Base-by-base conservation (phyloP, 2,797 vertebrate species). In the Myiotriccus ornatus region DNA sequence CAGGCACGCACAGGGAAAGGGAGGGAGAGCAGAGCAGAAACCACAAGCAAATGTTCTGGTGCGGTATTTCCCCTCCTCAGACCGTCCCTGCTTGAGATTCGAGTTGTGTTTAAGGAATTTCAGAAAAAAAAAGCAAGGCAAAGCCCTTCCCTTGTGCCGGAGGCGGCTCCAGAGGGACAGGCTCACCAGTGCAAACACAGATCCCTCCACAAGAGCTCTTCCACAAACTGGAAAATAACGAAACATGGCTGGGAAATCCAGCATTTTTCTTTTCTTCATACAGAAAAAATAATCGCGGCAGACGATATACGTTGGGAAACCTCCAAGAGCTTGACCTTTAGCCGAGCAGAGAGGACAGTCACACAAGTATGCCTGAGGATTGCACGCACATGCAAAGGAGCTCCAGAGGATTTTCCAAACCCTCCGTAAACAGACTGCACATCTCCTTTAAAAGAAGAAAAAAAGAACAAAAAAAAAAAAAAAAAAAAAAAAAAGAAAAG, bases 281-380 rank as follows among this genome's bases (percentile, higher is more conserved):
- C 28, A 89, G 93, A 94, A 96, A 95, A 96, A 92, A 81, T 59
- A 86, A 88, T 87, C 49, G 10, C 2, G 12, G 79, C 35, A 74
- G 87, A 84, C 1, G 52, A 95, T 95, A 93, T 49, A 93, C 5
- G 4, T 4, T 95, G 96, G 92, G 92, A 97, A 91, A 73, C n/a
- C 76, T 91, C 94, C 96, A 93, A 87, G 89, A 81, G 59, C 84
- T 6, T 92, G 96, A 95, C 95, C 96, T 96, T 95, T 95, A 88
- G 63, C 56, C 81, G 56, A 89, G 69, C 89, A 93, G 87, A 46
- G 41, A 91, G 84, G 92, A 94, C 83, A 90, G 80, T 25, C 28
- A 84, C 79, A 47, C 49, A 71, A 95, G 78, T 41, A 37, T 28
- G 82, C 74, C 73, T 25, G 37, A 84, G 67, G 78, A 78, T 7